A percentile compares a stretch with the other conserved stretches of the same genome.
These are phyloP conservation scores for Pardalotus punctatus DNA, from an alignment of 2,113 vertebrate species.

Conservation along the genomic window DNA sequence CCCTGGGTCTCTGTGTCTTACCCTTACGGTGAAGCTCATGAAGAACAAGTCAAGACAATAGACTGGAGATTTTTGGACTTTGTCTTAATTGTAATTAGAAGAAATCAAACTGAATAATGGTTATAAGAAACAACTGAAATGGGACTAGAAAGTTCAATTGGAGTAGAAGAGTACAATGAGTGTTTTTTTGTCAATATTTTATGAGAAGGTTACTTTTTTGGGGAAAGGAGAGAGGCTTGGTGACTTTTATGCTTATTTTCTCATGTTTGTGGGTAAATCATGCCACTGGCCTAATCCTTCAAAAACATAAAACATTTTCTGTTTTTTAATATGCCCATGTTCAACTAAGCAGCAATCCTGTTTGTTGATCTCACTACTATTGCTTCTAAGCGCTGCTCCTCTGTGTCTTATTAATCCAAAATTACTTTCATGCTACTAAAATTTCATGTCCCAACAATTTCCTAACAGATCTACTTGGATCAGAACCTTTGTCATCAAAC, in stretches of 20 bases:
- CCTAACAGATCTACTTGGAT: not conserved
- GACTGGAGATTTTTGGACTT: not conserved
- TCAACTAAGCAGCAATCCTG: not conserved
- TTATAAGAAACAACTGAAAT: not conserved
- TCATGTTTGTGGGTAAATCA: not conserved
- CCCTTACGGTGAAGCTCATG: not conserved
- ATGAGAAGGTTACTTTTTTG: not conserved
- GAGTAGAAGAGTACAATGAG: not conserved
- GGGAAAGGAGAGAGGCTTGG: not conserved
- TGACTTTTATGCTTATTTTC: not conserved
- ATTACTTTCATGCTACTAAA: not conserved
- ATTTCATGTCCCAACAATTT: not conserved
- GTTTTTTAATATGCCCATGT: not conserved
- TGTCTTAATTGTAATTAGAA: not conserved
- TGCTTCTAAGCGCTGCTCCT: not conserved
- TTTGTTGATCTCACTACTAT: not conserved
- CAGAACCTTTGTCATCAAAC: not conserved
- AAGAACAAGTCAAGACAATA: not conserved
- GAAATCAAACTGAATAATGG: not conserved
- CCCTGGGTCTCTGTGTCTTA: not conserved
- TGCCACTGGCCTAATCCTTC: not conserved
- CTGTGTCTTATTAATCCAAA: not conserved
- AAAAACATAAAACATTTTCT: not conserved
- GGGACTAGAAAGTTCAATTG: not conserved
- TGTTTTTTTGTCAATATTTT: not conserved